A percentile compares a stretch with the other conserved stretches of the same genome.
Conservation (phyloP, 2,888 invertebrate genomes). For the Orchesellides sinensis region DNA sequence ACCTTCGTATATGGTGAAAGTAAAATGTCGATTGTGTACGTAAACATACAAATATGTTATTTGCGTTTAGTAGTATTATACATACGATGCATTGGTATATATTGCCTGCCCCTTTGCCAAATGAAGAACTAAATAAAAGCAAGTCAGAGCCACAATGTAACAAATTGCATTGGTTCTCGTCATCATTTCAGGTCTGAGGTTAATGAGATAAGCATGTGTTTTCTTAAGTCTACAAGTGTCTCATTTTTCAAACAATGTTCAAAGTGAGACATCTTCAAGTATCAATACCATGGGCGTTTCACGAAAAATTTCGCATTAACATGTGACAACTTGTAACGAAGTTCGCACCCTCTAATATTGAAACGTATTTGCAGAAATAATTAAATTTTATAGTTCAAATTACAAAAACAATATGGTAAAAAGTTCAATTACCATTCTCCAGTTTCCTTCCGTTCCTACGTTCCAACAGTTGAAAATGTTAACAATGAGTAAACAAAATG, state of each 20-base stretch:
- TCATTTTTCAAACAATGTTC: neutral
- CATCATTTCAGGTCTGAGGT: slow-evolving; percentile 23
- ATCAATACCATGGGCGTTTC: neutral
- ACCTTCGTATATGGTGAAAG: no score
- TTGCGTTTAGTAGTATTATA: no score
- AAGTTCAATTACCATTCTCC: no score
- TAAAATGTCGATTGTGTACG: no score
- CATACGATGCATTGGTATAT: no score
- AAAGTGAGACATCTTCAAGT: slow-evolving; percentile 20
- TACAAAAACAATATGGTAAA: neutral
- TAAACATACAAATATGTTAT: no score
- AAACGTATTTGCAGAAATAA: neutral
- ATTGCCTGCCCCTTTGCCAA: no score
- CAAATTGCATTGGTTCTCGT: slow-evolving; percentile 21
- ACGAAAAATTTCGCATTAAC: slow-evolving; percentile 22
- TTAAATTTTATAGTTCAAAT: neutral
- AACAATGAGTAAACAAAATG: no score
- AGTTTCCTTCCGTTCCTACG: no score
- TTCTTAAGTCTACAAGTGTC: neutral
- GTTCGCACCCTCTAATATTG: slow-evolving; percentile 6
- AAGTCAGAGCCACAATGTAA: slow-evolving; percentile 16
- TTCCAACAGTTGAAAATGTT: no score
- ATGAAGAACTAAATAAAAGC: no score
- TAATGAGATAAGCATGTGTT: slow-evolving; percentile 15
- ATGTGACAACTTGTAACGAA: slow-evolving; percentile 17